These are phyloP conservation scores for Triplophysa bombifrons DNA, from an alignment of 2,797 vertebrate species.

Conservation along the genomic window DNA sequence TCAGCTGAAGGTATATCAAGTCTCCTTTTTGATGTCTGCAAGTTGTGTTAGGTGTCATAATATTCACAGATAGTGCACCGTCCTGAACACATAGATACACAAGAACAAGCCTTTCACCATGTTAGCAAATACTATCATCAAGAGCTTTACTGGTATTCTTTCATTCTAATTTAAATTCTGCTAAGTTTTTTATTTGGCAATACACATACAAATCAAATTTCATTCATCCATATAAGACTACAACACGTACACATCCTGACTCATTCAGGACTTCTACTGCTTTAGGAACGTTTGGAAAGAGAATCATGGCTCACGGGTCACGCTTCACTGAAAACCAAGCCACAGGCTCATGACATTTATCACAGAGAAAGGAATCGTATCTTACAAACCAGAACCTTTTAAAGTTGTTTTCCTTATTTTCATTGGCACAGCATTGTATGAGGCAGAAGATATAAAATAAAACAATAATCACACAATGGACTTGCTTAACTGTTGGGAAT, in stretches of 20 bases:
- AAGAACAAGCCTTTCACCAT: conserved; percentile 43
- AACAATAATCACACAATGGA: conserved; percentile 12
- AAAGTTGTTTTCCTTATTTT: conserved; percentile 16
- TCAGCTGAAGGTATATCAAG: conserved; percentile 38
- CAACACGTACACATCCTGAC: conserved; percentile 47
- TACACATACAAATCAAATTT: conserved; percentile 39
- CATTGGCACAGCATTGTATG: conserved; percentile 33
- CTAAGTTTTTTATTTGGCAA: conserved; percentile 49
- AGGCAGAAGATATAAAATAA: background rate
- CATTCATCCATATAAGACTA: conserved; percentile 44
- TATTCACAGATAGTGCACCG: conserved; percentile 37
- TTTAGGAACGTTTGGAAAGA: conserved; percentile 48
- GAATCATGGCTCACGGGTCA: conserved; percentile 49
- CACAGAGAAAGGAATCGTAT: conserved; percentile 46
- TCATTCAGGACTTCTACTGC: conserved; percentile 48
- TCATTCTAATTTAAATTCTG: conserved; percentile 45
- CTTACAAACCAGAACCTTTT: conserved; percentile 38
- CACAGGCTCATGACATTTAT: conserved; percentile 51
- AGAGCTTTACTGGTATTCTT: conserved; percentile 23
- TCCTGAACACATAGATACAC: conserved; percentile 50
- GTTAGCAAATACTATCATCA: conserved; percentile 39
- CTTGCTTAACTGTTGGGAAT: conserved; percentile 1
- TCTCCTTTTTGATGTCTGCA: conserved; percentile 32
- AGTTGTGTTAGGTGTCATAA: conserved; percentile 36
- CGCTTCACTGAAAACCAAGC: conserved; percentile 51